These are phyloP conservation scores for Bos javanicus DNA, from an alignment of 2,113 vertebrate genomes.

Conservation along the genomic window DNA sequence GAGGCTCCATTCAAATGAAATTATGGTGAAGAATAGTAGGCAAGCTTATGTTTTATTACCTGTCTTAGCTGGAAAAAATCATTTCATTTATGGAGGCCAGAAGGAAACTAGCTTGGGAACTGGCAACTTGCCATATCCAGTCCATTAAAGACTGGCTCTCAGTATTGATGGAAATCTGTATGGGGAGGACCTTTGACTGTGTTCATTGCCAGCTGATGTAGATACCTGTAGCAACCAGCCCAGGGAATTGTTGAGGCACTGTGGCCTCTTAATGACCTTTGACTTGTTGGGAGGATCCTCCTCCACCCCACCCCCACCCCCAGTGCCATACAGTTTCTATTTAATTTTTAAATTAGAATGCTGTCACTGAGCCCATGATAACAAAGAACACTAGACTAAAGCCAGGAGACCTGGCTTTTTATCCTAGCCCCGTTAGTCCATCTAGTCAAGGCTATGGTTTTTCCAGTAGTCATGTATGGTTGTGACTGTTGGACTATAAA, in stretches of 20 bases:
- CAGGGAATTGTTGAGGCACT: neutral
- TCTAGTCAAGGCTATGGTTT: neutral
- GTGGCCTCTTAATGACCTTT: neutral
- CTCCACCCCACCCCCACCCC: rapidly evolving
- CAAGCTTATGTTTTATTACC: neutral
- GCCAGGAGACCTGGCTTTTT: neutral
- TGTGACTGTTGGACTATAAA: neutral
- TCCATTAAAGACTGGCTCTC: neutral
- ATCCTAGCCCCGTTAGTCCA: neutral
- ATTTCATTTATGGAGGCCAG: conserved; percentile 2
- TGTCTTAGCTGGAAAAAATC: neutral
- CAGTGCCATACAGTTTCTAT: neutral
- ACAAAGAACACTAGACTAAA: neutral
- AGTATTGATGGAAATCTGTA: neutral
- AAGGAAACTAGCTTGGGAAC: neutral
- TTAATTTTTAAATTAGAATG: neutral
- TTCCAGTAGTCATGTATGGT: neutral
- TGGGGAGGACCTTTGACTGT: neutral
- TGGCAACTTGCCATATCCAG: neutral
- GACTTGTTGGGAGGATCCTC: neutral
- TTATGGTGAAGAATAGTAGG: neutral
- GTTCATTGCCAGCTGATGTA: neutral
- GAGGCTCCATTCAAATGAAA: neutral
- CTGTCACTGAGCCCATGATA: neutral
- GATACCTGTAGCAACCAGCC: neutral